phyloP scores from a whole-genome alignment of 2,113 vertebrate species.

The Rynchops niger region DNA sequence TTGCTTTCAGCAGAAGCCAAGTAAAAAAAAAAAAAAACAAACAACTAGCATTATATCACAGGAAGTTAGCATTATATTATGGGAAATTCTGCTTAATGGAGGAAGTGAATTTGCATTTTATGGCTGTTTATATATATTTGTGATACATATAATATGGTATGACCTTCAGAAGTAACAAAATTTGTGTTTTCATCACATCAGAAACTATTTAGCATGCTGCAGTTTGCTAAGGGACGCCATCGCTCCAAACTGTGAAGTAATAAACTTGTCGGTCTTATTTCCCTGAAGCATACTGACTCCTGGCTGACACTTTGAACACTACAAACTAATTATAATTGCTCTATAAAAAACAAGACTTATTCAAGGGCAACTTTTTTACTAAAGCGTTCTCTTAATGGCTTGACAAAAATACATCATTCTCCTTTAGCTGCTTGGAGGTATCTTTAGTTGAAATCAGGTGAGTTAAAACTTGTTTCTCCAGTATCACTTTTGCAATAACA shows the following conservation, averaged over 20 bases:
- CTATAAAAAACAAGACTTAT: not conserved
- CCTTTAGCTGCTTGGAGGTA: not conserved
- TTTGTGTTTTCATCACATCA: not conserved
- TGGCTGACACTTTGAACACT: not conserved
- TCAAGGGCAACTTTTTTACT: not conserved
- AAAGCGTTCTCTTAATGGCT: not conserved
- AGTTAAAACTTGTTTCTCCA: not conserved
- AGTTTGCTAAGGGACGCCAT: not conserved
- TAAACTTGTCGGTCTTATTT: not conserved
- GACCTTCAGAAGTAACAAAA: conserved; percentile 21
- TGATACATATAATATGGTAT: not conserved
- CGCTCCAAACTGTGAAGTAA: not conserved
- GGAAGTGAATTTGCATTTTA: not conserved
- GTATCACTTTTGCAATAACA: not conserved
- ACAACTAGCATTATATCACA: not conserved
- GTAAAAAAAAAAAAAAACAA: not conserved
- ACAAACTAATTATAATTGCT: not conserved
- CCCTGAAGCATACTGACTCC: conserved; percentile 13
- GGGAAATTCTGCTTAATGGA: not conserved
- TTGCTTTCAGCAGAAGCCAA: not conserved
- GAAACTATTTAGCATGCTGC: not conserved
- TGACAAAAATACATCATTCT: not conserved
- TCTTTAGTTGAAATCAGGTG: not conserved
- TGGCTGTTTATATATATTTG: not conserved
- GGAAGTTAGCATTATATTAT: not conserved